Conservation (phyloP, 2,888 invertebrate species). For the Geotrupes spiniger region DNA sequence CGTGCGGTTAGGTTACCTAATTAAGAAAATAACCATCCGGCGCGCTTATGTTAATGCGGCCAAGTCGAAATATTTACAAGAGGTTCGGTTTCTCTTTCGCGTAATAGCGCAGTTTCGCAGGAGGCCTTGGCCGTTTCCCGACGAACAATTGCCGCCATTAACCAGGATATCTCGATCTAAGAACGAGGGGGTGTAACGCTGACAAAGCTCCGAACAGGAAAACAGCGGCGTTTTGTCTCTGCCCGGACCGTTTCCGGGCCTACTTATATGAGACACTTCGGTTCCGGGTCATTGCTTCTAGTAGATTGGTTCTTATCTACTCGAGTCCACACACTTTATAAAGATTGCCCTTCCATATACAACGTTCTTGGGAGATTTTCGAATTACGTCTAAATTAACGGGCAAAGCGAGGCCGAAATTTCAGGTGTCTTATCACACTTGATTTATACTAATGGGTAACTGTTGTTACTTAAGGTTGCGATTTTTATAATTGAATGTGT, state of each 20-base stretch:
- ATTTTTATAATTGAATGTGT: too few species aligned
- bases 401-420: too few species aligned
- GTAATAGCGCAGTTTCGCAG: constrained; percentile 7
- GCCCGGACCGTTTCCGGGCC: constrained; percentile 38
- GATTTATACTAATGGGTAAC: too few species aligned
- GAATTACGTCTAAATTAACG: constrained; percentile 8
- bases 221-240: constrained; percentile 36
- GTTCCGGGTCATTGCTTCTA: constrained; percentile 37
- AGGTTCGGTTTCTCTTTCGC: constrained; percentile 19
- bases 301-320: constrained; percentile 29
- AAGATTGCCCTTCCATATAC: constrained; percentile 20
- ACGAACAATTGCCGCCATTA: constrained; percentile 21
- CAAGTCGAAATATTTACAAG: constrained; percentile 14
- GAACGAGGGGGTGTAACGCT: constrained; percentile 25
- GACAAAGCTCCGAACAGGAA: constrained; percentile 36
- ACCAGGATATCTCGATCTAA: constrained; percentile 13
- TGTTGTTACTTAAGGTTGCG: too few species aligned
- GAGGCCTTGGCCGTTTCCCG: constrained; percentile 7
- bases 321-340: constrained; percentile 24
- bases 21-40: constrained; percentile 26
- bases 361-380: constrained; percentile 12
- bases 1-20: constrained; percentile 25
- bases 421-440: not conserved
- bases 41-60: constrained; percentile 25
- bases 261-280: constrained; percentile 35